Conservation (phyloP, 2,888 invertebrate species). For the Parthenolecanium corni region DNA sequence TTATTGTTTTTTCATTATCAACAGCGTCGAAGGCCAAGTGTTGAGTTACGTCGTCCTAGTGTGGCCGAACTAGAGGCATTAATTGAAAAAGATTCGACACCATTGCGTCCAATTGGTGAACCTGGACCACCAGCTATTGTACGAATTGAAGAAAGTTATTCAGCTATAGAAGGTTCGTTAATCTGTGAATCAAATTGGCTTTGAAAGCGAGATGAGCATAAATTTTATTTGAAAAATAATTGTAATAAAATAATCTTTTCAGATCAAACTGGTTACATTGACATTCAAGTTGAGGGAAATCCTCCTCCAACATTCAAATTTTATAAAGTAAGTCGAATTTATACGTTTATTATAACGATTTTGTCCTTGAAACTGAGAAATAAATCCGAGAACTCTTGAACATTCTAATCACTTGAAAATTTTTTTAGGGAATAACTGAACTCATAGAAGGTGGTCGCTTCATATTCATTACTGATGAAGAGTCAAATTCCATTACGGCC, state of each 20-base stretch:
- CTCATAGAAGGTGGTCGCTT: constrained; percentile 91
- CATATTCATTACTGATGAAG: constrained; percentile 88
- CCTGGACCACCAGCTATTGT: constrained; percentile 80
- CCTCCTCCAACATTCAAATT: constrained; percentile 91
- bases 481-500: constrained; percentile 79
- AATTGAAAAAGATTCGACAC: constrained; percentile 82
- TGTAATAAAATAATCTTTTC: constrained; percentile 30
- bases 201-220: neutral
- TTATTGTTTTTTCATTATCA: neutral
- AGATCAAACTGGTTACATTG: constrained; percentile 89
- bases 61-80: constrained; percentile 80
- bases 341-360: neutral
- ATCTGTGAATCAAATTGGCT: too few species aligned
- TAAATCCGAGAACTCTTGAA: too few species aligned
- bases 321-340: constrained; percentile 52
- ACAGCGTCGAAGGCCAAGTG: constrained; percentile 72
- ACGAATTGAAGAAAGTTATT: constrained; percentile 87
- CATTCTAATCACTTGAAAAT: too few species aligned
- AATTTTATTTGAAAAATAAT: neutral
- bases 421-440: constrained; percentile 63
- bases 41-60: constrained; percentile 80
- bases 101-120: constrained; percentile 65
- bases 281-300: constrained; percentile 84
- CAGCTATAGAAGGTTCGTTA: constrained; percentile 81
- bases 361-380: too few species aligned